Evolutionary conservation across 2,113 vertebrate genomes (phyloP).

Genomic region (Pteruthius melanotis): DNA sequence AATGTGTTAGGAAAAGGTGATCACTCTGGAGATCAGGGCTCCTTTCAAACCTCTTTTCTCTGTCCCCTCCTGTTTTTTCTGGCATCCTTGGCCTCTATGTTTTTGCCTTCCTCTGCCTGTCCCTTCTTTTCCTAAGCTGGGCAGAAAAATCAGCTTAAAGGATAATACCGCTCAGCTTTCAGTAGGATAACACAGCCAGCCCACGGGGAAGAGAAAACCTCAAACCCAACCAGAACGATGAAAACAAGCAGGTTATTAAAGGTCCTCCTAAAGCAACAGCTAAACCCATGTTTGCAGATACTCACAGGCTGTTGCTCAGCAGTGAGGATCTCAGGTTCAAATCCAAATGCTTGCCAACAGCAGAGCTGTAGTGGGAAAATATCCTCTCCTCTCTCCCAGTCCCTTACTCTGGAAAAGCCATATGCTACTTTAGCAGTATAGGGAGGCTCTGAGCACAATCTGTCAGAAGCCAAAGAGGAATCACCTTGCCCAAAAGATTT

Average conservation of each 20-base stretch:
- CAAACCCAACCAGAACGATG: slow-evolving; percentile 14
- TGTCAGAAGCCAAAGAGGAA: neutral
- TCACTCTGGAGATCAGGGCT: neutral
- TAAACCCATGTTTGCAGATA: slow-evolving; percentile 33
- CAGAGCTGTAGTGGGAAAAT: neutral
- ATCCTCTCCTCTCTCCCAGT: neutral
- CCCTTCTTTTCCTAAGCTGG: slow-evolving; percentile 39
- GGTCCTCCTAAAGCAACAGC: slow-evolving; percentile 33
- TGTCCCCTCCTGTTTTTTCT: neutral
- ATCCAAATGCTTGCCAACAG: neutral
- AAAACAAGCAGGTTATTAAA: slow-evolving; percentile 64
- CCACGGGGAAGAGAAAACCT: slow-evolving; percentile 54
- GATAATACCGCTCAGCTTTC: slow-evolving; percentile 63
- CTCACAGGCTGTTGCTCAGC: slow-evolving; percentile 20
- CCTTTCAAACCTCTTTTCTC: neutral
- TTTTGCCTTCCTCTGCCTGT: neutral
- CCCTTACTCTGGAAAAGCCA: neutral
- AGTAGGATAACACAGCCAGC: slow-evolving; percentile 54
- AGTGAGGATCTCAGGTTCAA: neutral
- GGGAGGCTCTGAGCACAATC: neutral
- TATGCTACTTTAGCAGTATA: neutral
- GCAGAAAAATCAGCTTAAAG: slow-evolving; percentile 62
- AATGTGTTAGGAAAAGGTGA: neutral
- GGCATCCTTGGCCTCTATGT: neutral
- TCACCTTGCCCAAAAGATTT: neutral